Percentiles rank a stretch among this genome's conserved stretches.
Conservation (phyloP, 2,888 invertebrate species). For the Diaperis boleti region DNA sequence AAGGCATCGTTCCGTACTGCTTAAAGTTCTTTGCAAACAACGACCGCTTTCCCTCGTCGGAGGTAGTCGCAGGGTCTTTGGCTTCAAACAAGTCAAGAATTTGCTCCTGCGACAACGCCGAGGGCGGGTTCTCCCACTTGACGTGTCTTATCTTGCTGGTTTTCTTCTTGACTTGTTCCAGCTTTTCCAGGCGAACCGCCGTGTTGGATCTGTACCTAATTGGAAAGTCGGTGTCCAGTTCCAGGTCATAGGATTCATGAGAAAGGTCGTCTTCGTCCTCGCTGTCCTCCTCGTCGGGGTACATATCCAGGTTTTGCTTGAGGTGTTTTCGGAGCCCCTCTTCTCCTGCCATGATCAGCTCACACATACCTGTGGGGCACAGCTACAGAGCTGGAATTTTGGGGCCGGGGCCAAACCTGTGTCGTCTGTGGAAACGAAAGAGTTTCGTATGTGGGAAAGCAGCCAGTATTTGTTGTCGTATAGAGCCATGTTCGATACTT, state of each 20-base stretch:
- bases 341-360: slow-evolving; percentile 90
- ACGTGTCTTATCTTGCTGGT: slow-evolving; percentile 82
- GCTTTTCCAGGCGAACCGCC: slow-evolving; percentile 87
- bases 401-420: slow-evolving; percentile 67
- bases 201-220: slow-evolving; percentile 85
- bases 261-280: slow-evolving; percentile 80
- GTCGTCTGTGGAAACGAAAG: slow-evolving; percentile 95
- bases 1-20: slow-evolving; percentile 80
- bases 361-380: slow-evolving; percentile 80
- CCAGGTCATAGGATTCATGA: slow-evolving; percentile 83
- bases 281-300: slow-evolving; percentile 83
- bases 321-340: slow-evolving; percentile 76
- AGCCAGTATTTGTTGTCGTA: slow-evolving; percentile 96
- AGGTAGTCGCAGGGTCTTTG: slow-evolving; percentile 63
- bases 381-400: not conserved
- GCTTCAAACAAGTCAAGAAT: slow-evolving; percentile 72
- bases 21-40: slow-evolving; percentile 81
- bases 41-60: slow-evolving; percentile 68
- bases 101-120: slow-evolving; percentile 70
- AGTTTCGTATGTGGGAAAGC: slow-evolving; percentile 91
- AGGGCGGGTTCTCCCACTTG: slow-evolving; percentile 75
- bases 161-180: slow-evolving; percentile 87
- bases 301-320: slow-evolving; percentile 70
- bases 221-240: slow-evolving; percentile 75
- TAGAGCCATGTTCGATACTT: slow-evolving; percentile 79